Conservation (phyloP, 1,140 invertebrate species). For the Tetragonula clypearis region DNA sequence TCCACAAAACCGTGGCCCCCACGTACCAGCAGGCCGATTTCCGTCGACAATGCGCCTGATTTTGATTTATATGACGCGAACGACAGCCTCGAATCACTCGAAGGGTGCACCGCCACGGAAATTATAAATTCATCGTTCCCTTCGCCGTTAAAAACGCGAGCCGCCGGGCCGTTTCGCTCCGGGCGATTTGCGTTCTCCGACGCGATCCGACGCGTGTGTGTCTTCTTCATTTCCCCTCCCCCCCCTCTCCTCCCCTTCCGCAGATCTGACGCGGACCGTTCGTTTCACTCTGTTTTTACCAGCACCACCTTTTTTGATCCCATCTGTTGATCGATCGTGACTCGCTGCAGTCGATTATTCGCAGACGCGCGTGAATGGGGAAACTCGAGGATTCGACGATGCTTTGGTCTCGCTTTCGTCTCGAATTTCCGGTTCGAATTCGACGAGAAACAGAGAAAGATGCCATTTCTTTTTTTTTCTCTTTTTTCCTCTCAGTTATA, state of each 20-base stretch:
- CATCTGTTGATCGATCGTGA: conserved; percentile 24
- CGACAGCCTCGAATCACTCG: conserved; percentile 72
- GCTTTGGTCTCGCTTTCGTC: neutral
- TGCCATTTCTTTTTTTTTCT: no score
- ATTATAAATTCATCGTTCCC: conserved; percentile 79
- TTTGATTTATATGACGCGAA: conserved; percentile 82
- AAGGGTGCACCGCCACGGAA: conserved; percentile 72
- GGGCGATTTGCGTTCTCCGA: conserved; percentile 51
- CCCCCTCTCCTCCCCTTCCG: no score
- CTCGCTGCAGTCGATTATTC: neutral
- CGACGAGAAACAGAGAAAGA: no score
- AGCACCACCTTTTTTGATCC: conserved; percentile 6
- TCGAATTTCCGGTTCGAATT: no score
- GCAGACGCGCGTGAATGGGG: conserved; percentile 3
- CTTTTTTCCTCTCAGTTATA: no score
- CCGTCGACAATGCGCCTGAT: conserved; percentile 77
- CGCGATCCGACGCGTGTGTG: no score
- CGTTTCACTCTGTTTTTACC: conserved; percentile 26
- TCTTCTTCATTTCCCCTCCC: conserved; percentile 17
- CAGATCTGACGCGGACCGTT: neutral
- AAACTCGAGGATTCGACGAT: neutral
- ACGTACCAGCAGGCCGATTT: conserved; percentile 18
- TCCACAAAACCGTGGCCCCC: neutral
- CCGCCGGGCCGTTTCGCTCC: conserved; percentile 58
- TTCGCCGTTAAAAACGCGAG: neutral